Conservation (phyloP, 2,888 invertebrate genomes). For the Drosophila picticornis region DNA sequence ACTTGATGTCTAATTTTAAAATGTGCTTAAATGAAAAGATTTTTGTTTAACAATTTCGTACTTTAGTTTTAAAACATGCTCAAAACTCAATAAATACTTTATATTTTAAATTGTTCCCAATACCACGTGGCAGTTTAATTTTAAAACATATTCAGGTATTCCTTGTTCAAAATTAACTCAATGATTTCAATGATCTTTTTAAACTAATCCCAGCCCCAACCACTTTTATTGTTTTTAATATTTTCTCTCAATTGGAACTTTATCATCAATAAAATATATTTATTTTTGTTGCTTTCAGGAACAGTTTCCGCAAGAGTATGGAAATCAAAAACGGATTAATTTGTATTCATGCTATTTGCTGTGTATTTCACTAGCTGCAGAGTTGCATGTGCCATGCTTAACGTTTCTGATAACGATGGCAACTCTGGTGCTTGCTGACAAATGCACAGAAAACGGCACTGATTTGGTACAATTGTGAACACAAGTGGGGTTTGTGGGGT, state of each 20-base stretch:
- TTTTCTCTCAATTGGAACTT: neutral
- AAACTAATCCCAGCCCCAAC: neutral
- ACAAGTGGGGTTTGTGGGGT: constrained; percentile 8
- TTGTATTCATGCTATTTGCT: constrained; percentile 11
- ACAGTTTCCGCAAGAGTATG: constrained; percentile 18
- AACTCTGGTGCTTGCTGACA: constrained; percentile 25
- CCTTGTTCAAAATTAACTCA: neutral
- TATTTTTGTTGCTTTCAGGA: neutral
- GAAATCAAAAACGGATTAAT: neutral
- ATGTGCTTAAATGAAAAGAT: neutral
- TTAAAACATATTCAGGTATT: neutral
- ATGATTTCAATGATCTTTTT: too few relatives aligned
- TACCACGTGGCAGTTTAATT: neutral
- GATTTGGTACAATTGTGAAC: constrained; percentile 14
- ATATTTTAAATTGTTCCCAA: neutral
- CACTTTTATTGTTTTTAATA: neutral
- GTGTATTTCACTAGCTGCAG: constrained; percentile 4
- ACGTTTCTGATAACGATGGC: constrained; percentile 4
- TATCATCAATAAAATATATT: neutral
- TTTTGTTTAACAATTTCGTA: neutral
- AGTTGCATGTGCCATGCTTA: constrained; percentile 17
- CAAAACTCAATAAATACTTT: neutral
- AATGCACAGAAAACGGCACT: constrained; percentile 19
- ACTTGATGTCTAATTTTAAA: neutral
- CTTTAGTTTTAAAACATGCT: neutral